Percentiles rank a stretch among this genome's conserved stretches.
These are phyloP conservation scores for Setipinna tenuifilis DNA, from an alignment of 2,797 vertebrate genomes.

Conservation along the genomic window DNA sequence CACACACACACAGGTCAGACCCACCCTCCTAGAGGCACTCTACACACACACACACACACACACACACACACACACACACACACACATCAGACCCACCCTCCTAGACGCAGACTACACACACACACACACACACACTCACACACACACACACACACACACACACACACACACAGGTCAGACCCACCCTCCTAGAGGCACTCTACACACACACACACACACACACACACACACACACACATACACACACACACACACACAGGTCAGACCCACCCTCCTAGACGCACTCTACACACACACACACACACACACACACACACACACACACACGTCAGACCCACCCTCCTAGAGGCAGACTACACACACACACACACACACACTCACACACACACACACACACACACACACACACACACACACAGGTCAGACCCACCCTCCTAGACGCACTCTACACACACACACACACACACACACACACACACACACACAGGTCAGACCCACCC, in stretches of 20 bases:
- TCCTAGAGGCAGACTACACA: background rate
- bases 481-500: conserved; percentile 91
- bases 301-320: background rate
- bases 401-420: too few species aligned
- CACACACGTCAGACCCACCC: background rate
- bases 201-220: conserved; percentile 55
- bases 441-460: background rate
- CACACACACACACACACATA: background rate
- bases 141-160: conserved; percentile 31
- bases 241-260: conserved; percentile 69
- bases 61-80: background rate
- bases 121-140: background rate
- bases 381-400: too few species aligned
- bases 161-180: conserved; percentile 73
- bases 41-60: conserved; percentile 66
- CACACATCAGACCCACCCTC: background rate
- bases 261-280: conserved; percentile 92
- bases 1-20: conserved; percentile 52
- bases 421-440: too few species aligned
- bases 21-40: background rate
- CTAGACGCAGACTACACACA: too few species aligned
- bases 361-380: background rate
- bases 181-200: conserved; percentile 94
- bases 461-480: background rate
- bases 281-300: conserved; percentile 78